Base-by-base conservation (phyloP, 2,888 invertebrate genomes). In the Drosophila quinaria region DNA sequence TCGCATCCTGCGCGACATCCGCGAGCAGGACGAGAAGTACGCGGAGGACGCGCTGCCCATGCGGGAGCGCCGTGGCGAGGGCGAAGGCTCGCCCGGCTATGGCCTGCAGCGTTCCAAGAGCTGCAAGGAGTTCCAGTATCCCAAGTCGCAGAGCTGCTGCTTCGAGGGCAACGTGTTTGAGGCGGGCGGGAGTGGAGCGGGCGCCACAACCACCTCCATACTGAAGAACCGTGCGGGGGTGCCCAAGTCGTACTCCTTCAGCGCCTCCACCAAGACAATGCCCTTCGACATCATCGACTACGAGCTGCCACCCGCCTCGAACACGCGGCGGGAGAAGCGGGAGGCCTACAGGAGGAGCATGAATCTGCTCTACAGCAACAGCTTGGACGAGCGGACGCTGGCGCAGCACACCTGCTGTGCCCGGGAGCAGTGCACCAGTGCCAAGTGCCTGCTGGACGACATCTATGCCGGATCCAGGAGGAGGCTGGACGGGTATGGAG, bases 161-260 rank as follows among this genome's bases (percentile, higher is more conserved):
- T 92, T 93, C 70, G 91, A 91, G 63, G 90, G 91, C 35, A 89
- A 92, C 37, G 90, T 90, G 5, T 85, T 82, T 6, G 90, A 90
- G 47, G 59, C 81, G 13, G 84, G 81, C 33, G 90, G 81, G 4
- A 33, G 61, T 5, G 47, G 70, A n/a, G 13, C 54, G 0, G 60
- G 50, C 8, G 35, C 71, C 13, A 54, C 81, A 10, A 90, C 90
- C 51, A 90, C 91, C 3, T 91, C 91, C 25, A 91, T 91, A 60
- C 64, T 92, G 15, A 89, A 91, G 70, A 92, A 91, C 49, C 86
- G 91, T 13, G 52, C 89, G 11, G 87, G 91, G 33, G 92, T 93
- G 78, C 92, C 93, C 63, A 93, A 93, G 70, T 93, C 93, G 5
- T 92, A 93, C 76, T 93, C 93, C 10, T 93, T 93, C 41, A 92